Conservation (phyloP, 2,888 invertebrate genomes). For the Ophion ventricosus region DNA sequence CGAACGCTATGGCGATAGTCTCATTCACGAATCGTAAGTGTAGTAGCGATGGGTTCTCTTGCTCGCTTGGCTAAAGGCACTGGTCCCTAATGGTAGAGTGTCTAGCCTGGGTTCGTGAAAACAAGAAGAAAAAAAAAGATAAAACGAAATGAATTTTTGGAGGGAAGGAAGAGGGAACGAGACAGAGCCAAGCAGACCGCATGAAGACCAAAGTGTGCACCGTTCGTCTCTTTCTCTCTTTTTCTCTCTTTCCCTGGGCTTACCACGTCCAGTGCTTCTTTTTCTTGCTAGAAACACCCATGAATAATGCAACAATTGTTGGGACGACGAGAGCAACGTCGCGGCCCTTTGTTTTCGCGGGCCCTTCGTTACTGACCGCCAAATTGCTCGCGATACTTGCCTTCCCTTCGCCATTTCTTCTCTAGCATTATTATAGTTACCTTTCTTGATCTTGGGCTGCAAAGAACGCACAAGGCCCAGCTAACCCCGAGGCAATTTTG, state of each 20-base stretch:
- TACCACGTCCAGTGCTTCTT: conserved; percentile 49
- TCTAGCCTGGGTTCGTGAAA: conserved; percentile 44
- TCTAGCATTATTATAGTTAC: conserved; percentile 51
- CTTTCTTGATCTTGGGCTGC: conserved; percentile 59
- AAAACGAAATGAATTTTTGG: conserved; percentile 61
- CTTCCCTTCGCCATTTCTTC: conserved; percentile 50
- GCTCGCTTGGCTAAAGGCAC: conserved; percentile 35
- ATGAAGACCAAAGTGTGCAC: conserved; percentile 44
- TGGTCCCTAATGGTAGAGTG: conserved; percentile 43
- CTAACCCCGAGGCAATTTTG: conserved; percentile 32
- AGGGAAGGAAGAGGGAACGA: conserved; percentile 32
- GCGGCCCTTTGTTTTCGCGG: conserved; percentile 74
- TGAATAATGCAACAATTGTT: conserved; percentile 79
- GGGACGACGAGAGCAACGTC: conserved; percentile 63
- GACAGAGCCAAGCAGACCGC: conserved; percentile 46
- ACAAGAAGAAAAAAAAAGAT: conserved; percentile 26
- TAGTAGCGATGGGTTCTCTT: conserved; percentile 47
- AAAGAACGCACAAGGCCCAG: conserved; percentile 21
- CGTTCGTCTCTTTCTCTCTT: conserved; percentile 21
- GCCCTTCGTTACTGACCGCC: conserved; percentile 78
- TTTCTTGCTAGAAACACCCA: conserved; percentile 75
- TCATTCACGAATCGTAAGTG: conserved; percentile 55
- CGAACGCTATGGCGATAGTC: conserved; percentile 18
- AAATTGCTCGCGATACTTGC: conserved; percentile 76
- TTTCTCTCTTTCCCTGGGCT: conserved; percentile 22